Base-by-base conservation (phyloP, 2,888 invertebrate genomes). In the Euclidia mi region DNA sequence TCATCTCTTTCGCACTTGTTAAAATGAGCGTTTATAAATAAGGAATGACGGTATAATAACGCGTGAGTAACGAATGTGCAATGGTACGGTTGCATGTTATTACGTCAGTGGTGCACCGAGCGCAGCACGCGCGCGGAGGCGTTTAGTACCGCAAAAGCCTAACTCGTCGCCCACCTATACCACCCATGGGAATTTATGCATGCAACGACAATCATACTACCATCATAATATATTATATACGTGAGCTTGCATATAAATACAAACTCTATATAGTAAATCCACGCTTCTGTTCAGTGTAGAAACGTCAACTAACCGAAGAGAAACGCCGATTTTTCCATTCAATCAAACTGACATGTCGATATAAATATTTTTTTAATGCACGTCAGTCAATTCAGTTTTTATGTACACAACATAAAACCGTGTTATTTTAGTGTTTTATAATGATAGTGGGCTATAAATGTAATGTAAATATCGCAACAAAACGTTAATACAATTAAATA, bases 91-190 rank as follows among this genome's bases (percentile, higher is more conserved):
- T 84, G 85, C 81, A 86, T 67, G 62, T 55, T 58, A 73, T 87
- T 81, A 85, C 87, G 83, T 87, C 85, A 88, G 73, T 52, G 52
- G 63, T 80, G 83, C 82, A 81, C 48, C 51, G 64, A 56, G 35
- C 40, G 12, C 20, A 40, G 18, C 72, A 73, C 59, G 72, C 66
- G 71, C 56, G 38, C 59, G 75, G 66, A 75, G 78, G 80, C 76
- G 79, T 65, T 55, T 49, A 62, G 61, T 65, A 65, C 34, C 63
- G 51, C 34, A 17, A 29, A 11, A 38, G 45, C 12, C 61, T n/a
- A n/a, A n/a, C n/a, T 64, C 59, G 66, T 69, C 79, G 76, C 83
- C 83, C 76, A 80, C 81, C 49, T 71, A 65, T 50, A 44, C 66
- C 71, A 76, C 61, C 72, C 68, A 77, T 62, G 46, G 60, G 60